Percentiles rank a stretch among this genome's conserved stretches.
Conservation (phyloP, 2,113 vertebrate genomes). For the Monopterus albus region DNA sequence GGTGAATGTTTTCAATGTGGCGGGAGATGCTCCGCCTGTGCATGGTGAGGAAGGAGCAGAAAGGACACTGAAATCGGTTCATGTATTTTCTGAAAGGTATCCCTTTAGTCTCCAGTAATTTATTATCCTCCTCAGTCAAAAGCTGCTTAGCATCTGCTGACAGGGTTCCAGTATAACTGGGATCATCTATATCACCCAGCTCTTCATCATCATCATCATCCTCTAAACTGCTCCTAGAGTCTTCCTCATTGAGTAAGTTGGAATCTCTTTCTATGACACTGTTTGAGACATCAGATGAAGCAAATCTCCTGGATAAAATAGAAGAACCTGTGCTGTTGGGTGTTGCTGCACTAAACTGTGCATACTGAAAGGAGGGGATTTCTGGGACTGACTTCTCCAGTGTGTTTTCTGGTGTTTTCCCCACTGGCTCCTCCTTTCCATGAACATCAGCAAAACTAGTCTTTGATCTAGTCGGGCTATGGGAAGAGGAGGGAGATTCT, state of each 20-base stretch:
- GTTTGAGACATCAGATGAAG: constrained; percentile 86
- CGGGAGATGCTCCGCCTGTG: constrained; percentile 96
- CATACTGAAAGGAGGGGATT: constrained; percentile 87
- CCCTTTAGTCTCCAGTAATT: constrained; percentile 96
- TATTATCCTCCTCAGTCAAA: constrained; percentile 94
- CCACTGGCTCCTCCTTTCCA: constrained; percentile 82
- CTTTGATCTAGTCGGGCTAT: constrained; percentile 84
- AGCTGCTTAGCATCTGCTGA: constrained; percentile 90
- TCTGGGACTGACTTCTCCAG: constrained; percentile 82
- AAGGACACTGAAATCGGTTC: constrained; percentile 98
- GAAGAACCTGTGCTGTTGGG: constrained; percentile 88
- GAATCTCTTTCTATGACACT: constrained; percentile 86
- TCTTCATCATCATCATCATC: constrained; percentile 96
- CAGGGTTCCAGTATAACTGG: constrained; percentile 88
- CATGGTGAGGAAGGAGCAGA: constrained; percentile 97
- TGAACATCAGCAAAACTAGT: constrained; percentile 80
- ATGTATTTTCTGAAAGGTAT: constrained; percentile 95
- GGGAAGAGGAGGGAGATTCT: constrained; percentile 83
- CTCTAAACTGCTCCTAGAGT: constrained; percentile 92
- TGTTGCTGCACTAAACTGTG: constrained; percentile 88
- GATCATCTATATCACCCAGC: constrained; percentile 90
- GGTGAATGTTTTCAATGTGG: constrained; percentile 97
- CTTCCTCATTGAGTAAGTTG: constrained; percentile 85
- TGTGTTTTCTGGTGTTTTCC: constrained; percentile 79
- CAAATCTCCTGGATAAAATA: constrained; percentile 91